phyloP scores from a whole-genome alignment of 2,888 invertebrate species.

The Ceraclea dissimilis region DNA sequence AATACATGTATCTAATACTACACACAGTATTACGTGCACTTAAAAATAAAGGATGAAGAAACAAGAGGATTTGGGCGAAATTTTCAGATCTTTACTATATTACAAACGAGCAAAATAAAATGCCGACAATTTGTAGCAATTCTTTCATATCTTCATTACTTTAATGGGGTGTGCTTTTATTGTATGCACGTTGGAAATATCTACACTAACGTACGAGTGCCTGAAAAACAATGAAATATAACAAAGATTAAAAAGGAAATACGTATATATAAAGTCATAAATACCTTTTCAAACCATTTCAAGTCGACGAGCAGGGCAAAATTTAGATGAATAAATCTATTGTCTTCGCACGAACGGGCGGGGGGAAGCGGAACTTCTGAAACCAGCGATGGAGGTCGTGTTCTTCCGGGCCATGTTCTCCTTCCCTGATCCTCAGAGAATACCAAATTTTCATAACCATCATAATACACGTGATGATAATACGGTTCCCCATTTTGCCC shows the following conservation, averaged over 20 bases:
- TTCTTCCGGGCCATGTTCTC: constrained; percentile 37
- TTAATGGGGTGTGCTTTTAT: no score
- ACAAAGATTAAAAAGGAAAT: background rate
- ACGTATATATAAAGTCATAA: background rate
- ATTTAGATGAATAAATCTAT: constrained; percentile 58
- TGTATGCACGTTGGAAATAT: no score
- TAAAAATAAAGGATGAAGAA: background rate
- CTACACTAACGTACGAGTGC: background rate
- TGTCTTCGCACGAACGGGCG: constrained; percentile 48
- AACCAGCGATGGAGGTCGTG: constrained; percentile 24
- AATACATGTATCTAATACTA: background rate
- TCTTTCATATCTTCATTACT: no score
- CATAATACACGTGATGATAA: background rate
- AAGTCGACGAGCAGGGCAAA: constrained; percentile 55
- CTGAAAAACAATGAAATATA: background rate
- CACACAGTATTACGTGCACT: background rate
- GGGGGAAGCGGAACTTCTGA: constrained; percentile 23
- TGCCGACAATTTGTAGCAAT: no score
- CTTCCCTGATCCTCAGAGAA: constrained; percentile 14
- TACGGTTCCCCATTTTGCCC: constrained; percentile 3
- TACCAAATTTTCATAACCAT: background rate
- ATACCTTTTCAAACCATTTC: constrained; percentile 60
- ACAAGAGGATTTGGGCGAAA: background rate
- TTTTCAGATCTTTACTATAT: no score
- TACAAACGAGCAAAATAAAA: no score